Conservation (phyloP, 2,113 vertebrate species). For the Uropsilus gracilis region DNA sequence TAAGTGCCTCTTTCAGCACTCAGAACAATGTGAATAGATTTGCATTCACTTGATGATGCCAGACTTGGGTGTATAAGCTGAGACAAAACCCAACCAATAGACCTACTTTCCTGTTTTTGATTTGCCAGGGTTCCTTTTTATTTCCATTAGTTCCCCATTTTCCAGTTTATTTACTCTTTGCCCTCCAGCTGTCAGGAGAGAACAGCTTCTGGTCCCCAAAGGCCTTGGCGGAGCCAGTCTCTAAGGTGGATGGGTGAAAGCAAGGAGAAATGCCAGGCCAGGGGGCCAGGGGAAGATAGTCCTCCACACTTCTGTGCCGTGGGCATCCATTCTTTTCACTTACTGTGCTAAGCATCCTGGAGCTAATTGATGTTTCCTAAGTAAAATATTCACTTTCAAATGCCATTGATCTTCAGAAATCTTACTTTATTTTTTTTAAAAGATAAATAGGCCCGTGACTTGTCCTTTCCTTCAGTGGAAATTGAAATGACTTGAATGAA, state of each 20-base stretch:
- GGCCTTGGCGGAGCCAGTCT: neutral
- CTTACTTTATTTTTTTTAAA: constrained; percentile 35
- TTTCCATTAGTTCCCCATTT: neutral
- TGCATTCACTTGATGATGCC: neutral
- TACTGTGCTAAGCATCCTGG: constrained; percentile 40
- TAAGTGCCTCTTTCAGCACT: neutral
- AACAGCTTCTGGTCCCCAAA: neutral
- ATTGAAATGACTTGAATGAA: no score
- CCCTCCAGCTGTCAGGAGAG: neutral
- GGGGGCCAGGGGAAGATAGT: neutral
- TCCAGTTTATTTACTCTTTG: neutral
- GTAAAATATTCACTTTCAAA: constrained; percentile 32
- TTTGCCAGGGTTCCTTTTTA: constrained; percentile 22
- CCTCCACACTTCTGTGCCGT: neutral
- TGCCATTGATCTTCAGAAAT: constrained; percentile 52
- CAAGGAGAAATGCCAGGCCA: neutral
- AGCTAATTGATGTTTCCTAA: constrained; percentile 55
- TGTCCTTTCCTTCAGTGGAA: no score
- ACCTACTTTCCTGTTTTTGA: neutral
- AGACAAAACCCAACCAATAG: neutral
- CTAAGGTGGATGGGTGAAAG: neutral
- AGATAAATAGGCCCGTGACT: no score
- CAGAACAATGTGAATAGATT: neutral
- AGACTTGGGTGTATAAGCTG: neutral
- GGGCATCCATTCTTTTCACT: neutral